Percentiles rank a stretch among this genome's conserved stretches.
These are phyloP conservation scores for Cyanoderma ruficeps DNA, from an alignment of 2,113 vertebrate genomes.

Conservation along the genomic window DNA sequence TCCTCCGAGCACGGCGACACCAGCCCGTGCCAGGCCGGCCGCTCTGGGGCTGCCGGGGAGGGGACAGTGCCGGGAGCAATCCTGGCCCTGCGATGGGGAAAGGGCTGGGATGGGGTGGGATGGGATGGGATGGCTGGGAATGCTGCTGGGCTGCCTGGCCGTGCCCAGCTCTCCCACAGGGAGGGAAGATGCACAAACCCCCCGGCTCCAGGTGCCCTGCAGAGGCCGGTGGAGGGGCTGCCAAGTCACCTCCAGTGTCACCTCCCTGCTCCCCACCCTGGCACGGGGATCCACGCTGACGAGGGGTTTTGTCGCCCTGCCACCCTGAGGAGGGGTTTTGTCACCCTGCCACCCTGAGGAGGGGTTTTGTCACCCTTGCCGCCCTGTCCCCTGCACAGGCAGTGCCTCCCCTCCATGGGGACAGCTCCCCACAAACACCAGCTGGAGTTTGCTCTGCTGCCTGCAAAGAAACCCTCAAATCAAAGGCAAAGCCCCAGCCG, in stretches of 20 bases:
- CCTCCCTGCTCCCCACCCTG: neutral
- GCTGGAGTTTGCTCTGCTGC: neutral
- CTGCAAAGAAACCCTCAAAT: neutral
- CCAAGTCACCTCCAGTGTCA: neutral
- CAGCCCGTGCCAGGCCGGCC: neutral
- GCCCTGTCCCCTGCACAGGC: accelerated
- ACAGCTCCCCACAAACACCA: neutral
- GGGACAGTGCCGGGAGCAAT: neutral
- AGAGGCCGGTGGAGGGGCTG: neutral
- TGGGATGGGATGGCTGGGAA: neutral
- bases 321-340: neutral
- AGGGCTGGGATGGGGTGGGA: no score
- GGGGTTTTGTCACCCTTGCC: neutral
- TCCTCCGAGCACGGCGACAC: neutral
- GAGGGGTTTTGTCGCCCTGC: neutral
- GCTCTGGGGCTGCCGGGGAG: neutral
- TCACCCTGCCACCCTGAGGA: neutral
- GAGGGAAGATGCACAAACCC: neutral
- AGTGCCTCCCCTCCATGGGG: neutral
- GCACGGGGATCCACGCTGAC: accelerated
- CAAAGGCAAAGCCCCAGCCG: neutral
- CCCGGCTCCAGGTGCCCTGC: accelerated
- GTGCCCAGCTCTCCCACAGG: accelerated
- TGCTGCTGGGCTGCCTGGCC: accelerated
- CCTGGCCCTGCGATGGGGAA: accelerated